Conservation (phyloP, 30 jellyfish, hydroid and myxozoan genomes). For the Aurelia sp. region DNA sequence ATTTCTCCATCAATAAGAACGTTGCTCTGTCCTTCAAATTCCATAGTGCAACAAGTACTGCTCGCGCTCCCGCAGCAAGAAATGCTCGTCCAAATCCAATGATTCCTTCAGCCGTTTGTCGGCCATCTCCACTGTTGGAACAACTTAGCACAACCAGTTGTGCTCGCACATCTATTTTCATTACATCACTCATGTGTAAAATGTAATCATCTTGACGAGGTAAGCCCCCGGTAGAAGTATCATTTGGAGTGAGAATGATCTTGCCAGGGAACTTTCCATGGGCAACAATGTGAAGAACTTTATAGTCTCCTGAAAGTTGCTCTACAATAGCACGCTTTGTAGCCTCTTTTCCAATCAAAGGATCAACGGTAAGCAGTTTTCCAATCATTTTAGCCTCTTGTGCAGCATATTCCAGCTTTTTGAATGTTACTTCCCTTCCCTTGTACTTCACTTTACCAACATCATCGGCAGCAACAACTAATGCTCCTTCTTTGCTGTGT, state of each 20-base stretch:
- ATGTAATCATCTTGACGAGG: neutral
- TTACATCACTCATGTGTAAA: neutral
- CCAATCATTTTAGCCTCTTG: neutral
- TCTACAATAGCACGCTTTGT: neutral
- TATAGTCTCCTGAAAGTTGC: neutral
- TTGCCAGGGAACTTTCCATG: neutral
- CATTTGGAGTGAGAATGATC: neutral
- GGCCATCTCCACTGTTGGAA: neutral
- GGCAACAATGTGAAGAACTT: neutral
- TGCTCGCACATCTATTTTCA: neutral
- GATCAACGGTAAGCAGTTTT: neutral
- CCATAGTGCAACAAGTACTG: conserved; percentile 7
- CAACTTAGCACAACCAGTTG: neutral
- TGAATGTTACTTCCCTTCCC: too few relatives aligned
- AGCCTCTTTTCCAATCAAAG: neutral
- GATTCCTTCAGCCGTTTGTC: neutral
- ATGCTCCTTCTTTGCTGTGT: too few relatives aligned
- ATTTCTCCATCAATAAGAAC: neutral
- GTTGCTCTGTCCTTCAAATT: neutral
- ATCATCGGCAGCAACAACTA: too few relatives aligned
- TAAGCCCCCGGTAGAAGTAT: neutral
- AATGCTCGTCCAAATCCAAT: neutral
- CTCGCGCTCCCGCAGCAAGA: conserved; percentile 7
- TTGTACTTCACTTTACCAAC: too few relatives aligned
- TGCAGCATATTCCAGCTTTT: neutral